A percentile compares a stretch with the other conserved stretches of the same genome.
phyloP scores from a whole-genome alignment of 1,140 invertebrate genomes.

The Mizuhopecten yessoensis region DNA sequence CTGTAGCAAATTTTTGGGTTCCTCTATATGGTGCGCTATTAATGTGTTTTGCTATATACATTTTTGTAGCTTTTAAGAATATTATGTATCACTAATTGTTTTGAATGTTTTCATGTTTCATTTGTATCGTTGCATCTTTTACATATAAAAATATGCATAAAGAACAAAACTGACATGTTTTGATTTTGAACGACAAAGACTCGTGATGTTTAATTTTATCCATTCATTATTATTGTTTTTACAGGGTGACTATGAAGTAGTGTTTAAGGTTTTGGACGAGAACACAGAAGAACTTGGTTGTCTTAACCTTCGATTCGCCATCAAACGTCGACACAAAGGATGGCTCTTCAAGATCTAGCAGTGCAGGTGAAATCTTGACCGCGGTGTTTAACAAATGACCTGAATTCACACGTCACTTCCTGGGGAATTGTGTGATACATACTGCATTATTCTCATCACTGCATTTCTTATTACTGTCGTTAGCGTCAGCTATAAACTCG shows the following conservation, averaged over 20 bases:
- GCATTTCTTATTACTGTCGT: not conserved
- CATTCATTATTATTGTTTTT: constrained; percentile 50
- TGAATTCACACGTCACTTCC: not conserved
- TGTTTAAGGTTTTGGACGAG: constrained; percentile 62
- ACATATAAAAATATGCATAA: too few species aligned
- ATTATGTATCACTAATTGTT: too few species aligned
- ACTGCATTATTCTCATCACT: not conserved
- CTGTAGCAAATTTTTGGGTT: too few species aligned
- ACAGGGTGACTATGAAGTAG: constrained; percentile 70
- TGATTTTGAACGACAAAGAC: too few species aligned
- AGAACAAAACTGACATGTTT: too few species aligned
- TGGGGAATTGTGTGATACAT: not conserved
- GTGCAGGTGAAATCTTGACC: not conserved
- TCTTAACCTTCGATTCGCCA: constrained; percentile 64
- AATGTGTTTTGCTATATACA: too few species aligned
- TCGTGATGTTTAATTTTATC: too few species aligned
- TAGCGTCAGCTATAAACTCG: not conserved
- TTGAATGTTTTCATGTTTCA: too few species aligned
- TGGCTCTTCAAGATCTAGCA: constrained; percentile 70
- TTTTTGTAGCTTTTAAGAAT: too few species aligned
- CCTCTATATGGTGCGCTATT: too few species aligned
- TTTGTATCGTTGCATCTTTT: too few species aligned
- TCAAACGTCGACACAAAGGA: constrained; percentile 69
- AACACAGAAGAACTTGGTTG: constrained; percentile 65
- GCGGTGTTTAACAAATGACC: not conserved